These are phyloP conservation scores for Crotalus helleri DNA, from an alignment of 2,113 vertebrate genomes.

Conservation along the genomic window DNA sequence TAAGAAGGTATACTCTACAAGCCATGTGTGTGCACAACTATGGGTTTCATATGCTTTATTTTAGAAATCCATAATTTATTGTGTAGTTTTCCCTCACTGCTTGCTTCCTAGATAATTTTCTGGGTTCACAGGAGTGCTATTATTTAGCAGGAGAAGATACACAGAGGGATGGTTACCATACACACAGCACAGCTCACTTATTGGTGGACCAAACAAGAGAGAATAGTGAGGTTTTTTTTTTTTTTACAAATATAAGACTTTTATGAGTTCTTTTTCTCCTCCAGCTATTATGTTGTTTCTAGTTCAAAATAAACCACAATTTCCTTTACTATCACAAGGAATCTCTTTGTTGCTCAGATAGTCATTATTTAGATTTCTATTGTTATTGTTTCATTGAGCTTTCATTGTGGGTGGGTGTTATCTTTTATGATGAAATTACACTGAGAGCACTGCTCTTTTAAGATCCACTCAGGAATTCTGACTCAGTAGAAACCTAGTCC, in stretches of 20 bases:
- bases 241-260: neutral
- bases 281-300: neutral
- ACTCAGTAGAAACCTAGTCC: neutral
- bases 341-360: neutral
- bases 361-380: neutral
- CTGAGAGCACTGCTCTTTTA: neutral
- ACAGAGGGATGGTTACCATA: neutral
- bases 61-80: neutral
- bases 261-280: neutral
- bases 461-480: neutral
- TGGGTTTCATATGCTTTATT: neutral
- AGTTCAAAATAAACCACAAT: neutral
- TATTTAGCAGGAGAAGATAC: neutral
- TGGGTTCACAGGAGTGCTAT: neutral
- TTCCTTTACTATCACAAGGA: neutral
- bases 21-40: too few relatives aligned
- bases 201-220: neutral
- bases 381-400: neutral
- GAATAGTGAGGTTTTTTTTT: neutral
- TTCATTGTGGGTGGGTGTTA: neutral
- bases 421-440: conserved; percentile 10
- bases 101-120: neutral
- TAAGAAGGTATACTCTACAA: neutral
- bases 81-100: neutral
- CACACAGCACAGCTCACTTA: neutral